Percentiles rank a stretch among this genome's conserved stretches.
Conservation (phyloP, 2,797 vertebrate species). For the Esox masquinongy region DNA sequence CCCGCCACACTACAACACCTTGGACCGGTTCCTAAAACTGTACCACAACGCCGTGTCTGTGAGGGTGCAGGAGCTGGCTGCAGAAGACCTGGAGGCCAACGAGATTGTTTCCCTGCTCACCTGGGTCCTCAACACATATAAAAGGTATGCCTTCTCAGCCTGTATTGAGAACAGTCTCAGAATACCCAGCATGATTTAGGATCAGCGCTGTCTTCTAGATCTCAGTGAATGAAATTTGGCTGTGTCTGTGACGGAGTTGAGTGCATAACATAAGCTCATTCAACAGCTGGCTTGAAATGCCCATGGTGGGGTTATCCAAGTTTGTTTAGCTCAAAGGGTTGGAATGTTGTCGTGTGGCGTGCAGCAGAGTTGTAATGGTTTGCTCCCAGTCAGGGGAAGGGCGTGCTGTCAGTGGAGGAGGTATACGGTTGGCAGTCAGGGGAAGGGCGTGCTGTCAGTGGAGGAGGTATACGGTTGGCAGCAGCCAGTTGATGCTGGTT, state of each 20-base stretch:
- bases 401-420: no score
- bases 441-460: no score
- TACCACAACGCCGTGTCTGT: slow-evolving; percentile 87
- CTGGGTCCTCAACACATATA: slow-evolving; percentile 97
- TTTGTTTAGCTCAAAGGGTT: no score
- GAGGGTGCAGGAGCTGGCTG: slow-evolving; percentile 87
- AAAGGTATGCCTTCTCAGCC: slow-evolving; percentile 73
- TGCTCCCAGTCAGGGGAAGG: no score
- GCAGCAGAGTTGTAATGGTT: no score
- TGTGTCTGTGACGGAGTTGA: background rate
- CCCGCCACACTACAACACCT: slow-evolving; percentile 91
- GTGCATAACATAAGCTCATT: no score
- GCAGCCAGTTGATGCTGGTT: no score
- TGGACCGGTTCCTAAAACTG: slow-evolving; percentile 82
- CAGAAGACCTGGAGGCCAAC: slow-evolving; percentile 92
- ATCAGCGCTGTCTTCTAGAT: background rate
- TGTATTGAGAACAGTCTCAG: background rate
- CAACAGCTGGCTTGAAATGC: no score
- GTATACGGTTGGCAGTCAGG: no score
- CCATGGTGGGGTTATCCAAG: no score
- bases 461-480: no score
- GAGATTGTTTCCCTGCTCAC: slow-evolving; percentile 94
- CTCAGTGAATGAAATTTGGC: background rate
- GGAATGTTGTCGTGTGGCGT: no score
- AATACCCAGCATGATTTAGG: background rate